Conservation (phyloP, 2,113 vertebrate species). For the Puma concolor region DNA sequence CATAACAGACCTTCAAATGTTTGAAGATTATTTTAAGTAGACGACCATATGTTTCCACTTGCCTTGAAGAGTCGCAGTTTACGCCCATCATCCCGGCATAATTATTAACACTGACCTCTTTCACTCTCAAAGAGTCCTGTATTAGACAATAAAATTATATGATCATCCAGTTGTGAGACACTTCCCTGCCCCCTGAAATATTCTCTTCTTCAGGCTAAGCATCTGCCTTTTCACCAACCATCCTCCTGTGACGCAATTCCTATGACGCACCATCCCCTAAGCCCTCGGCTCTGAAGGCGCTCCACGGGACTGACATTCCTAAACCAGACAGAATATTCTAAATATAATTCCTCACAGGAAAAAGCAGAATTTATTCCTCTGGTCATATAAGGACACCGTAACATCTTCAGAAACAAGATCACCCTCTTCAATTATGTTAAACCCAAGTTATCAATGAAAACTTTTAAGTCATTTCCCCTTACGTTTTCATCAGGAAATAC, state of each 20-base stretch:
- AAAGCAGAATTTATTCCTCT: background rate
- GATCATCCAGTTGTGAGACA: background rate
- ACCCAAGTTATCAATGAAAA: background rate
- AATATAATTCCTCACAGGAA: background rate
- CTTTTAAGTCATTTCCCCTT: background rate
- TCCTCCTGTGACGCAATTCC: background rate
- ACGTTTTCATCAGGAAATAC: background rate
- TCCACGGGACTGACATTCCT: background rate
- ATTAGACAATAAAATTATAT: background rate
- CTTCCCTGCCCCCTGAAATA: background rate
- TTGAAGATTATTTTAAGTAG: background rate
- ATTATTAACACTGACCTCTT: background rate
- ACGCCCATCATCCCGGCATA: background rate
- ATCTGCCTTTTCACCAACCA: background rate
- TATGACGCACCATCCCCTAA: background rate
- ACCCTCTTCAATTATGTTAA: background rate
- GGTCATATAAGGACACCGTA: background rate
- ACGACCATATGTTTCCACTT: background rate
- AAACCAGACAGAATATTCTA: background rate
- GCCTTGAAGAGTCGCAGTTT: background rate
- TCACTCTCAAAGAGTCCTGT: background rate
- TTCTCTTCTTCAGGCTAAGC: background rate
- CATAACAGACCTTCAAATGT: background rate
- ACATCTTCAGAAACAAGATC: background rate
- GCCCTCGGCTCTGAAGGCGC: background rate